Percentiles rank a stretch among this genome's conserved stretches.
These are phyloP conservation scores for Penaeus vannamei DNA, from an alignment of 1,140 invertebrate genomes.

Conservation along the genomic window DNA sequence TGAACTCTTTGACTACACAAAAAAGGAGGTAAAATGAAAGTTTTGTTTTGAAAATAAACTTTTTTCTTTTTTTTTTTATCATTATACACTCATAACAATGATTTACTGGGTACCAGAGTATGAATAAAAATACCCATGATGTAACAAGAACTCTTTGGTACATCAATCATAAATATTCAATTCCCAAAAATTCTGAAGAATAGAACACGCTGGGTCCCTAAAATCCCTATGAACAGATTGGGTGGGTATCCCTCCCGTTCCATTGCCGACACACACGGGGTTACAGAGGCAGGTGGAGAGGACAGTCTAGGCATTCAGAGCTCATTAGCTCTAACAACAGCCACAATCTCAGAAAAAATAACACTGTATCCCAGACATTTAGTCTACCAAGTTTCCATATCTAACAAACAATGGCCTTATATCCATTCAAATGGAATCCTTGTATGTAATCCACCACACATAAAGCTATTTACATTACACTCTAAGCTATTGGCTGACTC, in stretches of 20 bases:
- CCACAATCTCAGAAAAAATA: slow-evolving; percentile 58
- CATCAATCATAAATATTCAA: no score
- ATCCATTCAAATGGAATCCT: slow-evolving; percentile 49
- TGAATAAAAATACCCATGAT: no score
- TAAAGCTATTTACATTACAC: slow-evolving; percentile 63
- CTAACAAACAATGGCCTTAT: slow-evolving; percentile 56
- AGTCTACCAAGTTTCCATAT: slow-evolving; percentile 54
- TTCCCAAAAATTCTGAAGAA: no score
- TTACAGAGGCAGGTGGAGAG: slow-evolving; percentile 53
- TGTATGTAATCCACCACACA: slow-evolving; percentile 60
- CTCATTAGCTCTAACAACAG: slow-evolving; percentile 58
- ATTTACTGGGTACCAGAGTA: no score
- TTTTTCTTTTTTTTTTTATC: neutral
- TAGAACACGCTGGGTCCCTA: no score
- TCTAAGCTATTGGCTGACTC: slow-evolving; percentile 61
- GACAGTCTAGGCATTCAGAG: slow-evolving; percentile 58
- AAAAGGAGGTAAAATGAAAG: neutral
- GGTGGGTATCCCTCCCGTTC: slow-evolving; percentile 32
- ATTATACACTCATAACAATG: no score
- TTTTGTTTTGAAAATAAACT: neutral
- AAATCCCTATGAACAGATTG: no score
- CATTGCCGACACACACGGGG: slow-evolving; percentile 31
- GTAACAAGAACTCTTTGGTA: no score
- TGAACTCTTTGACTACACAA: slow-evolving; percentile 16
- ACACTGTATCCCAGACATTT: slow-evolving; percentile 60